Evolutionary conservation across 2,113 vertebrate species (phyloP).

Genomic region (Hypomesus transpacificus): DNA sequence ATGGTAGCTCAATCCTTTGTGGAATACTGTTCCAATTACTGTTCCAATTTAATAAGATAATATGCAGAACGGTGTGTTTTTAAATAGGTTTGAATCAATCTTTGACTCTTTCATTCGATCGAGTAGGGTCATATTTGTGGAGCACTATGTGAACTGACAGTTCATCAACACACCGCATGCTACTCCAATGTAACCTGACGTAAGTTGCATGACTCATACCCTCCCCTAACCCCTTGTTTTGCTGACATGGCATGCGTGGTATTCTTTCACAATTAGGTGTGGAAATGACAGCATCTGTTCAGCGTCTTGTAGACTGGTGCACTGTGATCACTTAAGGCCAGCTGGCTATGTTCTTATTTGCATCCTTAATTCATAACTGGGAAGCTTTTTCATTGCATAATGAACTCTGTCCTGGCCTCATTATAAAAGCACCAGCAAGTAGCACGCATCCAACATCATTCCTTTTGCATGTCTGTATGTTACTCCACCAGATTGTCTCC

Average conservation of each 20-base stretch:
- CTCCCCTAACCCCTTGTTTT: not conserved
- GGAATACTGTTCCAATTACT: too few relatives aligned
- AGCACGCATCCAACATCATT: slow-evolving; percentile 29
- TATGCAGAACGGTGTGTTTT: too few relatives aligned
- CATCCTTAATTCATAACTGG: slow-evolving; percentile 47
- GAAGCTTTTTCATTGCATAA: slow-evolving; percentile 29
- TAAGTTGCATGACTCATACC: not conserved
- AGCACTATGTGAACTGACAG: too few relatives aligned
- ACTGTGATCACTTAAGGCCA: slow-evolving; percentile 43
- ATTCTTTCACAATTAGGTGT: slow-evolving; percentile 14
- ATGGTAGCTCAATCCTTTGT: too few relatives aligned
- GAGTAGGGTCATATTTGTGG: too few relatives aligned
- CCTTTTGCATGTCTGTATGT: slow-evolving; percentile 29
- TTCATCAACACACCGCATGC: too few relatives aligned
- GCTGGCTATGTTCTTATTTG: slow-evolving; percentile 47
- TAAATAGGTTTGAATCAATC: too few relatives aligned
- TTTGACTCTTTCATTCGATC: too few relatives aligned
- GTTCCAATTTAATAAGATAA: too few relatives aligned
- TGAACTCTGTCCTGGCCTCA: slow-evolving; percentile 2
- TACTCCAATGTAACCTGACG: not conserved
- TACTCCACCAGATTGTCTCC: not conserved
- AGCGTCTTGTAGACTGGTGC: slow-evolving; percentile 34
- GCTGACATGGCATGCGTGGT: slow-evolving; percentile 31
- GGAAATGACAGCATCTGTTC: slow-evolving; percentile 38
- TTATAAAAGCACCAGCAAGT: not conserved